phyloP scores from a whole-genome alignment of 1,140 invertebrate genomes.

The Drosophila arizonae region DNA sequence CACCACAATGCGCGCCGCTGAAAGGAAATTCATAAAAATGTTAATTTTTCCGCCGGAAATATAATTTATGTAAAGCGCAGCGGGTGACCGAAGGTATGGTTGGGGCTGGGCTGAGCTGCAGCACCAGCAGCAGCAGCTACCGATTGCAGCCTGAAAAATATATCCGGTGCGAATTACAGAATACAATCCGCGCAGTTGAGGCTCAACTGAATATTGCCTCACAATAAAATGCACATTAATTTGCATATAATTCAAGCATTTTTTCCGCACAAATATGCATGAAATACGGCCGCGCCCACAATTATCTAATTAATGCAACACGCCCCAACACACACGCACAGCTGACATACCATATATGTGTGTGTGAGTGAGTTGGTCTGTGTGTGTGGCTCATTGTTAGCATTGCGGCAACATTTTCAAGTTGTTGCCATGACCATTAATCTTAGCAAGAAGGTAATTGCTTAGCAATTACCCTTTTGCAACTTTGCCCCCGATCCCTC shows the following conservation, averaged over 20 bases:
- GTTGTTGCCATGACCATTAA: constrained; percentile 73
- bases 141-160: constrained; percentile 56
- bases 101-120: constrained; percentile 13
- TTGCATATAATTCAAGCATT: constrained; percentile 48
- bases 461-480: constrained; percentile 76
- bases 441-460: constrained; percentile 79
- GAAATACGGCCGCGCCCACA: constrained; percentile 41
- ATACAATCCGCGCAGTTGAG: constrained; percentile 33
- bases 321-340: constrained; percentile 23
- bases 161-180: constrained; percentile 75
- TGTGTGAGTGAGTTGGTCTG: background rate
- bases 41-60: constrained; percentile 81
- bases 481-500: constrained; percentile 17
- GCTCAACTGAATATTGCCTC: constrained; percentile 21
- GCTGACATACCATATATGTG: background rate
- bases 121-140: constrained; percentile 11
- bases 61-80: constrained; percentile 81
- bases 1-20: constrained; percentile 73
- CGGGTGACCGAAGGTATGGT: constrained; percentile 63
- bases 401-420: constrained; percentile 75
- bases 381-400: constrained; percentile 70
- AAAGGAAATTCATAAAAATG: constrained; percentile 82
- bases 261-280: constrained; percentile 42
- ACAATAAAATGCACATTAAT: constrained; percentile 52
- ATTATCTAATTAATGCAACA: constrained; percentile 50